These are phyloP conservation scores for Nothobranchius furzeri DNA, from an alignment of 2,113 vertebrate species.

Conservation along the genomic window DNA sequence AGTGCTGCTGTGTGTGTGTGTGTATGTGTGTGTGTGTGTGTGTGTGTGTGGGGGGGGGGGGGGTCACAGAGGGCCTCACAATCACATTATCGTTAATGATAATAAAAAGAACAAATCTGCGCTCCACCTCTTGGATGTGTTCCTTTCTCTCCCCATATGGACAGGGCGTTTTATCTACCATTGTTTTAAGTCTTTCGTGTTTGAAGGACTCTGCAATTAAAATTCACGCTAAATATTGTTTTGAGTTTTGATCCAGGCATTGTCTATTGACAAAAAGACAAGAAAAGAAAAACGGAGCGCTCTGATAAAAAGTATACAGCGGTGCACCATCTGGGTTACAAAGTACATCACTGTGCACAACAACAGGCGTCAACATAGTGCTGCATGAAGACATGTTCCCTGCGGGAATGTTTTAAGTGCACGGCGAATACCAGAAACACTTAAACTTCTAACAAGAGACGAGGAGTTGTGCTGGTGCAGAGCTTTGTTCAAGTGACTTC, in stretches of 20 bases:
- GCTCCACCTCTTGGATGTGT: conserved; percentile 69
- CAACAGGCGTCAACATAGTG: conserved; percentile 49
- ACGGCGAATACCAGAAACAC: conserved; percentile 21
- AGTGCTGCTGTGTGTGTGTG: conserved; percentile 64
- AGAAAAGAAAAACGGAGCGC: conserved; percentile 10
- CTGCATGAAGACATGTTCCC: conserved; percentile 39
- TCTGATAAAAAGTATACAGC: conserved; percentile 64
- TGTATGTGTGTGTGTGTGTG: conserved; percentile 37
- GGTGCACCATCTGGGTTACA: conserved; percentile 63
- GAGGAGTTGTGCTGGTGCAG: background rate
- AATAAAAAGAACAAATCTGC: conserved; percentile 81
- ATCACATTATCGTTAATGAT: conserved; percentile 81
- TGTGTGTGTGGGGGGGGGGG: conserved; percentile 2
- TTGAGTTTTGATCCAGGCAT: conserved; percentile 31
- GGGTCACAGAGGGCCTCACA: conserved; percentile 76
- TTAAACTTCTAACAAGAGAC: conserved; percentile 23
- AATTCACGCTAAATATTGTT: conserved; percentile 50
- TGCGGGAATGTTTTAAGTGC: conserved; percentile 40
- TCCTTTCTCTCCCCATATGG: conserved; percentile 65
- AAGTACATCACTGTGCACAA: conserved; percentile 36
- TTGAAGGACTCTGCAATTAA: conserved; percentile 64
- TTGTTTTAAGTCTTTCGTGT: conserved; percentile 50
- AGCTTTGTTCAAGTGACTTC: conserved; percentile 17
- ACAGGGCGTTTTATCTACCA: conserved; percentile 64
- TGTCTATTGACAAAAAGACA: conserved; percentile 31